These are phyloP conservation scores for Calyptomena viridis DNA, from an alignment of 2,113 vertebrate species.

Conservation along the genomic window DNA sequence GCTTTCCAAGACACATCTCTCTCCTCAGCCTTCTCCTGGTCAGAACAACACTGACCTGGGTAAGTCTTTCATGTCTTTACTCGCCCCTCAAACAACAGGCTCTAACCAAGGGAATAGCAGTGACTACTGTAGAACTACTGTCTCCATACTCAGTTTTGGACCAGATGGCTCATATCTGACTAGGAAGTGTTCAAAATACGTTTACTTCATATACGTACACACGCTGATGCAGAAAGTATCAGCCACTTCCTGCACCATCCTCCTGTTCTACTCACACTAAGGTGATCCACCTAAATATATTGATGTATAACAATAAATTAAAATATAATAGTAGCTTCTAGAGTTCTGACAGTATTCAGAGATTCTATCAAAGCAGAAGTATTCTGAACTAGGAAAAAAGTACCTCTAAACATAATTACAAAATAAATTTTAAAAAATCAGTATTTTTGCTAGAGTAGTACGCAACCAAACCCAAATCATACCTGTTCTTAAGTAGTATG, in stretches of 20 bases:
- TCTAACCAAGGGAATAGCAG: not conserved
- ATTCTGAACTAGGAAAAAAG: not conserved
- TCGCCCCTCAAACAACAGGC: not conserved
- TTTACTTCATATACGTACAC: not conserved
- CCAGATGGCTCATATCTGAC: not conserved
- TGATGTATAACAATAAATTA: not conserved
- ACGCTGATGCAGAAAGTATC: not conserved
- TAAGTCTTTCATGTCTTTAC: not conserved
- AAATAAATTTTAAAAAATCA: not conserved
- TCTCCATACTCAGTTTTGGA: not conserved
- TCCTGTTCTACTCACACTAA: not conserved
- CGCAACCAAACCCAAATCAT: not conserved
- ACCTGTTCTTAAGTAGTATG: not conserved
- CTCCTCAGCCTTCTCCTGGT: not conserved
- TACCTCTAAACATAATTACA: fast-evolving
- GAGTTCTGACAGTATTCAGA: not conserved
- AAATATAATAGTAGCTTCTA: not conserved
- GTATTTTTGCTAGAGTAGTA: not conserved
- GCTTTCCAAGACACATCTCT: not conserved
- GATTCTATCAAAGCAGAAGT: not conserved
- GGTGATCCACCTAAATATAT: not conserved
- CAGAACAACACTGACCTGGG: not conserved
- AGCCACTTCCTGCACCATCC: not conserved
- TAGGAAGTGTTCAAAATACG: not conserved
- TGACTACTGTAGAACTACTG: not conserved